Evolutionary conservation across 1,140 invertebrate genomes (phyloP).

Genomic region (Caerostris darwini): DNA sequence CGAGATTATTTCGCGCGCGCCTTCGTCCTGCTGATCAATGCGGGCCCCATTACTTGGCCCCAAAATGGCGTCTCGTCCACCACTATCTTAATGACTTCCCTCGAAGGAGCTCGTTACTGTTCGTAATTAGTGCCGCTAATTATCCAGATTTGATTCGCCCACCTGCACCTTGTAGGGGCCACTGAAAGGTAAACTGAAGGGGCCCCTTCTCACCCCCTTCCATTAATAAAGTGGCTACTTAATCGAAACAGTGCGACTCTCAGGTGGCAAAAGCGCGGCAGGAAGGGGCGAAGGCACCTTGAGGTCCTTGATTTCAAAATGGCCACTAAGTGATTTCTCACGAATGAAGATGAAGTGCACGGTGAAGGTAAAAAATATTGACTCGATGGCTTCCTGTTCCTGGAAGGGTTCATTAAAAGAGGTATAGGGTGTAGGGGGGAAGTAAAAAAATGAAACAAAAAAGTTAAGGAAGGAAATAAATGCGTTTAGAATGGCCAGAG

Average conservation of each 20-base stretch:
- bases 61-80: not conserved
- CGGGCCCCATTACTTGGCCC: conserved; percentile 11
- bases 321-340: not conserved
- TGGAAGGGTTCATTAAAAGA: not conserved
- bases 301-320: conserved; percentile 23
- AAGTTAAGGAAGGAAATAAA: not conserved
- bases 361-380: not conserved
- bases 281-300: not conserved
- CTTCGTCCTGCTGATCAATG: conserved; percentile 18
- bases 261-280: not conserved
- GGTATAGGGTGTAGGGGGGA: too few species aligned
- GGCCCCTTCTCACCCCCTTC: not conserved
- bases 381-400: not conserved
- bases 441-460: not conserved
- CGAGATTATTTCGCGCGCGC: conserved; percentile 35
- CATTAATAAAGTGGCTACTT: conserved; percentile 22
- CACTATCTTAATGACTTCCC: conserved; percentile 20
- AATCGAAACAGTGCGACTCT: conserved; percentile 28
- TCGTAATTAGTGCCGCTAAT: conserved; percentile 32
- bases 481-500: not conserved
- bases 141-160: conserved; percentile 26
- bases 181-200: conserved; percentile 10
- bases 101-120: conserved; percentile 23
- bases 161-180: not conserved
- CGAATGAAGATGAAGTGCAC: not conserved